phyloP scores from a whole-genome alignment of 2,888 invertebrate genomes.

The Crossocerus cetratus region DNA sequence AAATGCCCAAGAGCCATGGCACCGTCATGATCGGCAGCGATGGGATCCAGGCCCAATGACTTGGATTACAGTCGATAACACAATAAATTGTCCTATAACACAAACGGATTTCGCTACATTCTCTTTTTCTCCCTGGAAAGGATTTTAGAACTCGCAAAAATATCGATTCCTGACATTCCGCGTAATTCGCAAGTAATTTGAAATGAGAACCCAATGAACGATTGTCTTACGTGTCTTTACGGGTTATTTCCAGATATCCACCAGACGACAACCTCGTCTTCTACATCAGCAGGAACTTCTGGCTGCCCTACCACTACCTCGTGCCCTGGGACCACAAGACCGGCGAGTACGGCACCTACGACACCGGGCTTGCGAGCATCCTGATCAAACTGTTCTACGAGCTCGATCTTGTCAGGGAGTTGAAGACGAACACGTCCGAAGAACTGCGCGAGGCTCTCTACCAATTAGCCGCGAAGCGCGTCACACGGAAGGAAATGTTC shows the following conservation, averaged over 20 bases:
- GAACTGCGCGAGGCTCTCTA: slow-evolving; percentile 83
- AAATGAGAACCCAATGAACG: too few relatives aligned
- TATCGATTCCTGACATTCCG: too few relatives aligned
- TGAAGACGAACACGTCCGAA: slow-evolving; percentile 82
- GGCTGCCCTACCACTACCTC: slow-evolving; percentile 90
- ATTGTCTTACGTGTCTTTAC: too few relatives aligned
- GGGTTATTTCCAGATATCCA: slow-evolving; percentile 79
- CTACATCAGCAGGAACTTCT: slow-evolving; percentile 85
- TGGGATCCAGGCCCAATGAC: slow-evolving; percentile 55
- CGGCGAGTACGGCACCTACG: slow-evolving; percentile 89
- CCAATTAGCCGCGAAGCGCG: slow-evolving; percentile 75
- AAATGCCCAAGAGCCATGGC: slow-evolving; percentile 70
- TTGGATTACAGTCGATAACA: background rate
- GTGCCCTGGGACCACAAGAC: slow-evolving; percentile 89
- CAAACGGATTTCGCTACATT: too few relatives aligned
- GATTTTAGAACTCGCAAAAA: too few relatives aligned
- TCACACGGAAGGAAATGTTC: slow-evolving; percentile 64
- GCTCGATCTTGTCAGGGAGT: slow-evolving; percentile 81
- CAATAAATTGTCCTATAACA: too few relatives aligned
- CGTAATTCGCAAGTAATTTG: too few relatives aligned
- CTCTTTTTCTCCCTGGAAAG: too few relatives aligned
- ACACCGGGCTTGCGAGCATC: slow-evolving; percentile 82
- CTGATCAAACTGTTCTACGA: slow-evolving; percentile 85
- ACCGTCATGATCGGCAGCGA: slow-evolving; percentile 64
- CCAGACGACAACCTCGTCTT: slow-evolving; percentile 87